Conservation (phyloP, 2,888 invertebrate genomes). For the Macrosoma leucophasiata region DNA sequence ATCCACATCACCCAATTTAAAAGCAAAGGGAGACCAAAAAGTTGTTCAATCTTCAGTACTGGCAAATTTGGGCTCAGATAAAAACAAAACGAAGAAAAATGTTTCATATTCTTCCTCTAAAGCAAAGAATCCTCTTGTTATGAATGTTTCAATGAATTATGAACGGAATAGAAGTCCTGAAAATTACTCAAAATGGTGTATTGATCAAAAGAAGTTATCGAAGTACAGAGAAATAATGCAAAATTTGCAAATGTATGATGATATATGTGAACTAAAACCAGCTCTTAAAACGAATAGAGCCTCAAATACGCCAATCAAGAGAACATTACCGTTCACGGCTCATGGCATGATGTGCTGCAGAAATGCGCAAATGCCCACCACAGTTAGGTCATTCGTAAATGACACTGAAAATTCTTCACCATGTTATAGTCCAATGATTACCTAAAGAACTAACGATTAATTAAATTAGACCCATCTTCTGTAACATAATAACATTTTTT, state of each 20-base stretch:
- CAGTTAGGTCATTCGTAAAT: conserved; percentile 2
- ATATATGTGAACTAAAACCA: conserved; percentile 39
- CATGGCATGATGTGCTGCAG: too few relatives aligned
- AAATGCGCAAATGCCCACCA: neutral
- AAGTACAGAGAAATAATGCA: conserved; percentile 58
- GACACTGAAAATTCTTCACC: too few relatives aligned
- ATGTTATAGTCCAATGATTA: too few relatives aligned
- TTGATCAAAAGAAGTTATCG: conserved; percentile 41
- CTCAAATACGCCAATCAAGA: conserved; percentile 47
- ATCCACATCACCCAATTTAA: conserved; percentile 4
- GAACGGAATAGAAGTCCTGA: conserved; percentile 26
- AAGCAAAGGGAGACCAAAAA: conserved; percentile 30
- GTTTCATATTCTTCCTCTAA: conserved; percentile 29
- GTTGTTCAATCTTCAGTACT: conserved; percentile 7
- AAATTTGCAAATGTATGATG: conserved; percentile 44
- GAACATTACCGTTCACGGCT: conserved; percentile 31
- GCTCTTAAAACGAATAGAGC: conserved; percentile 51
- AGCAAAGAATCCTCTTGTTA: conserved; percentile 37
- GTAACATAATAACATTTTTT: too few relatives aligned
- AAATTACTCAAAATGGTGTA: conserved; percentile 12
- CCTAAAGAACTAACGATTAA: too few relatives aligned
- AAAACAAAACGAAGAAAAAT: conserved; percentile 28
- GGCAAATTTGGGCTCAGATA: conserved; percentile 21
- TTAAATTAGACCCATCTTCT: too few relatives aligned
- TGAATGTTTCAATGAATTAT: conserved; percentile 44